Percentiles rank a stretch among this genome's conserved stretches.
These are phyloP conservation scores for Melospiza melodia DNA, from an alignment of 2,113 vertebrate genomes.

Conservation along the genomic window DNA sequence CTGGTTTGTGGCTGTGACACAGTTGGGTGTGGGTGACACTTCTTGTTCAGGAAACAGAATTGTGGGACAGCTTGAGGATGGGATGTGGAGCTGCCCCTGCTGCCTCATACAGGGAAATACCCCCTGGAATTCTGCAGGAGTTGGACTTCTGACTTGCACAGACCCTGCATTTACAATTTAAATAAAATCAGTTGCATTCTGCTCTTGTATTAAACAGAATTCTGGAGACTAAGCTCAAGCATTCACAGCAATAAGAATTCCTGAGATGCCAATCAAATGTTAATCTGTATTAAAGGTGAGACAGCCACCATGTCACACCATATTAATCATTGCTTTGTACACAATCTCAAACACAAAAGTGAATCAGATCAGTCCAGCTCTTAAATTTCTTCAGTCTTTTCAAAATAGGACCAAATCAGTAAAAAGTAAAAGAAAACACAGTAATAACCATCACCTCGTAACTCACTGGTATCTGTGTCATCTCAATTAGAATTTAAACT, in stretches of 20 bases:
- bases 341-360: background rate
- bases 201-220: background rate
- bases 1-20: background rate
- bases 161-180: background rate
- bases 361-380: background rate
- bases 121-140: fast-evolving
- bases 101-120: background rate
- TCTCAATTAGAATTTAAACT: background rate
- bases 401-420: background rate
- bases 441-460: background rate
- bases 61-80: background rate
- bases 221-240: background rate
- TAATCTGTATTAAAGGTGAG: background rate
- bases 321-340: background rate
- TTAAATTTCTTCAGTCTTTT: background rate
- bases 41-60: background rate
- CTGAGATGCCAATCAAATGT: background rate
- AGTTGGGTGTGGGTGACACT: background rate
- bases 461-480: background rate
- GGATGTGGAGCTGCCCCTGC: background rate
- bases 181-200: background rate
- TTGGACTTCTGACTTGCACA: fast-evolving
- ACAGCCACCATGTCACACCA: background rate
- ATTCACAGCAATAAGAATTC: background rate
- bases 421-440: background rate